Percentiles rank a stretch among this genome's conserved stretches.
Conservation (phyloP, 2,797 vertebrate species). For the Acipenser ruthenus region DNA sequence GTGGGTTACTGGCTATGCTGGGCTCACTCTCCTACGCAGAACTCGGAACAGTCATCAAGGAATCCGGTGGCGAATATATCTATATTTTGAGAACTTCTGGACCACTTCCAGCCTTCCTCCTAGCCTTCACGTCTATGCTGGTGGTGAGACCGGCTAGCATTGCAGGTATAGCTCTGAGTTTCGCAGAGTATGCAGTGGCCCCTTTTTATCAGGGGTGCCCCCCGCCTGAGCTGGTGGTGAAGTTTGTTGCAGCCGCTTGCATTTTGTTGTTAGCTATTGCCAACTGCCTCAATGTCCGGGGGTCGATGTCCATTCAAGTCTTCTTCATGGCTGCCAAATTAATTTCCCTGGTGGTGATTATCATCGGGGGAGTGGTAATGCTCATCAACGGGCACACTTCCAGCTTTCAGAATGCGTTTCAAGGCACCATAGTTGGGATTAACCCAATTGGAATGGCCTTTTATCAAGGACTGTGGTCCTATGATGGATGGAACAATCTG, state of each 20-base stretch:
- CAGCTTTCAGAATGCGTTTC: slow-evolving; percentile 65
- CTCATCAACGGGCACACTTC: slow-evolving; percentile 52
- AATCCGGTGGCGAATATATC: slow-evolving; percentile 80
- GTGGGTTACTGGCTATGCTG: slow-evolving; percentile 62
- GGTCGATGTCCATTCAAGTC: slow-evolving; percentile 61
- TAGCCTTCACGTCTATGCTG: slow-evolving; percentile 64
- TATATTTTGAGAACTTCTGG: slow-evolving; percentile 75
- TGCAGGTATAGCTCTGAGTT: slow-evolving; percentile 66
- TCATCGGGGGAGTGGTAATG: slow-evolving; percentile 57
- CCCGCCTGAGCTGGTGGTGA: slow-evolving; percentile 45
- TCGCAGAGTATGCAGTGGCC: slow-evolving; percentile 62
- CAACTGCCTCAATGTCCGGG: slow-evolving; percentile 71
- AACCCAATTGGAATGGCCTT: slow-evolving; percentile 67
- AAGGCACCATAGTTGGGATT: slow-evolving; percentile 53
- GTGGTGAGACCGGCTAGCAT: slow-evolving; percentile 66
- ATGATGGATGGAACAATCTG: slow-evolving; percentile 80
- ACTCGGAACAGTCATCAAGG: slow-evolving; percentile 71
- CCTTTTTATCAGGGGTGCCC: slow-evolving; percentile 68
- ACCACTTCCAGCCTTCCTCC: slow-evolving; percentile 68
- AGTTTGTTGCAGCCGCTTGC: slow-evolving; percentile 60
- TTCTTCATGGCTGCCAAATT: slow-evolving; percentile 67
- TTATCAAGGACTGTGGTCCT: slow-evolving; percentile 86
- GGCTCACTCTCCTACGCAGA: slow-evolving; percentile 75
- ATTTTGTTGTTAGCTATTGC: slow-evolving; percentile 58
- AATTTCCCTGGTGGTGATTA: slow-evolving; percentile 59